These are phyloP conservation scores for Nyleta sp. DNA, from an alignment of 2,888 invertebrate species.

Conservation along the genomic window DNA sequence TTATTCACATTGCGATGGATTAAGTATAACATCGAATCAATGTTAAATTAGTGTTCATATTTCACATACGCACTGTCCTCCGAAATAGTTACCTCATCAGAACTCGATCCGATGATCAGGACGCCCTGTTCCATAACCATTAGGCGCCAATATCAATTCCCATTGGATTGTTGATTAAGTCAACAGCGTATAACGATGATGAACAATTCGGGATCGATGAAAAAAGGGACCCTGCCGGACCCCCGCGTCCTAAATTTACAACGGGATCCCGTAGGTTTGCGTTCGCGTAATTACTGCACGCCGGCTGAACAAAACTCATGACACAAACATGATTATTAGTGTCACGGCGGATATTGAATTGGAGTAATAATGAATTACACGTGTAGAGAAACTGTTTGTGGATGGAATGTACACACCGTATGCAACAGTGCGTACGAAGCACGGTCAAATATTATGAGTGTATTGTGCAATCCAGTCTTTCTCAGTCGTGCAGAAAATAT, in stretches of 20 bases:
- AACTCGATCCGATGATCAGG: constrained; percentile 2
- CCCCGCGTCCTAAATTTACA: constrained; percentile 17
- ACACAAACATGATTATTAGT: constrained; percentile 51
- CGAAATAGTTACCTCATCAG: neutral
- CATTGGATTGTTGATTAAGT: constrained; percentile 27
- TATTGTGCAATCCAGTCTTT: constrained; percentile 49
- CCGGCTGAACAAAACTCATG: constrained; percentile 31
- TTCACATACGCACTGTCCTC: neutral
- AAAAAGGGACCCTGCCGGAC: neutral
- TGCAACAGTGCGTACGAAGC: constrained; percentile 43
- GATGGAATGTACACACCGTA: constrained; percentile 44
- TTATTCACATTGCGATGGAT: too few relatives aligned
- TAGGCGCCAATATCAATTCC: constrained; percentile 19
- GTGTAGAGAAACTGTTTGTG: constrained; percentile 51
- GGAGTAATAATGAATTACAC: constrained; percentile 54
- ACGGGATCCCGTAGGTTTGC: constrained; percentile 2
- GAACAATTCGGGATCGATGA: constrained; percentile 16
- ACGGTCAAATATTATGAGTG: constrained; percentile 49
- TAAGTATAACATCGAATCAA: neutral
- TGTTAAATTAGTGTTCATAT: neutral
- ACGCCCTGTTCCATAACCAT: constrained; percentile 17
- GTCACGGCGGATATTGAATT: constrained; percentile 37
- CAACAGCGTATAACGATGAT: constrained; percentile 39
- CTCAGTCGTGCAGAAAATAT: constrained; percentile 53
- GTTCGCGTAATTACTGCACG: constrained; percentile 39